Conservation (phyloP, 2,797 vertebrate genomes). For the Morelia viridis region DNA sequence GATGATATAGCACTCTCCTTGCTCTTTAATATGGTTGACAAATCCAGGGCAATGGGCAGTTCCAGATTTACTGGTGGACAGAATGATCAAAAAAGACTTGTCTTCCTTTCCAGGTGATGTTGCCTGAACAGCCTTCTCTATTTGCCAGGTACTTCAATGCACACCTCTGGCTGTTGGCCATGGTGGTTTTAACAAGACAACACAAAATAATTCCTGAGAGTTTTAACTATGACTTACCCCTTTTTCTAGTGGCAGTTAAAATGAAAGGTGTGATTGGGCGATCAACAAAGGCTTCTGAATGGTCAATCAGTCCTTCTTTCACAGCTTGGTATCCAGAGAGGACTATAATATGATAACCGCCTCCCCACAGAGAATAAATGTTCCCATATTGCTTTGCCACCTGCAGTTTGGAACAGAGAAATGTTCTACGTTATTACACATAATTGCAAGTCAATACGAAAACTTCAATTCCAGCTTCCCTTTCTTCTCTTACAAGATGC, state of each 20-base stretch:
- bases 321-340: not conserved
- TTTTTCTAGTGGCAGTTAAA: not conserved
- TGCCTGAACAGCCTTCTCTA: not conserved
- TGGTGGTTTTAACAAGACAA: too few species aligned
- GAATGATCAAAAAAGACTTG: too few species aligned
- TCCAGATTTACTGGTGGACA: too few species aligned
- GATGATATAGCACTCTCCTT: not conserved
- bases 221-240: not conserved
- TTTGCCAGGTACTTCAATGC: not conserved
- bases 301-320: slow-evolving; percentile 8
- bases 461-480: not conserved
- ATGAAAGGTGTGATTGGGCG: not conserved
- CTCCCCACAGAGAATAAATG: not conserved
- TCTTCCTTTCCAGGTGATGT: too few species aligned
- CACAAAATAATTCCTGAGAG: too few species aligned
- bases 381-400: slow-evolving; percentile 28
- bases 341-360: not conserved
- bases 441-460: not conserved
- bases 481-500: too few species aligned
- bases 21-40: not conserved
- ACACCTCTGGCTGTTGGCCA: not conserved
- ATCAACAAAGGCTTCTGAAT: not conserved
- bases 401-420: not conserved
- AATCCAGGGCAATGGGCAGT: too few species aligned
- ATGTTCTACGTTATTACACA: not conserved